Percentiles rank a stretch among this genome's conserved stretches.
Evolutionary conservation across 2,888 invertebrate genomes (phyloP).

Genomic region (Callimorpha dominula): DNA sequence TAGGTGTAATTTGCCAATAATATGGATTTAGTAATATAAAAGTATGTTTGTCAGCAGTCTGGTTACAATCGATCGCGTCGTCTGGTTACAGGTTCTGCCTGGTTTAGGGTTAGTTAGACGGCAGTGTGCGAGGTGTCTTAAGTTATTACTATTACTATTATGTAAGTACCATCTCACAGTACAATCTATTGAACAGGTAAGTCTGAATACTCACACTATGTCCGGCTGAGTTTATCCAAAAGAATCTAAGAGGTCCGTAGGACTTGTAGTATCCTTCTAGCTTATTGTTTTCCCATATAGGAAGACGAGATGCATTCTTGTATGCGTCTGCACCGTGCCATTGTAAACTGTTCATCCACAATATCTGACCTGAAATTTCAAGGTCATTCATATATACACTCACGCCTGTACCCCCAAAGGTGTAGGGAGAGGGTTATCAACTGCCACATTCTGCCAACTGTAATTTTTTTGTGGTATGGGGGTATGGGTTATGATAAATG

Average conservation of each 20-base stretch:
- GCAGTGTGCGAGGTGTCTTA: no score
- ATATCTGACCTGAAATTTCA: constrained; percentile 87
- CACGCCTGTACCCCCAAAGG: no score
- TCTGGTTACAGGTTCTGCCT: no score
- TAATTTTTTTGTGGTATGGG: no score
- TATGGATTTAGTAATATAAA: no score
- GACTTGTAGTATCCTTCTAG: constrained; percentile 92
- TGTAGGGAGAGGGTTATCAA: no score
- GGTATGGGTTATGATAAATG: no score
- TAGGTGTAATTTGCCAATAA: no score
- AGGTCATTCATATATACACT: background rate
- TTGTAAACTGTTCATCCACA: constrained; percentile 91
- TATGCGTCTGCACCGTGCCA: constrained; percentile 89
- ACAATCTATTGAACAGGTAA: background rate
- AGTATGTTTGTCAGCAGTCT: no score
- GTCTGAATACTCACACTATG: constrained; percentile 89
- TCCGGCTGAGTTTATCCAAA: constrained; percentile 92
- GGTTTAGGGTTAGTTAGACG: no score
- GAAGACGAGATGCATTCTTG: constrained; percentile 81
- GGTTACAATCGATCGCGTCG: no score
- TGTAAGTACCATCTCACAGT: background rate
- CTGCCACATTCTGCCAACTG: no score
- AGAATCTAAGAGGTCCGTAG: constrained; percentile 90
- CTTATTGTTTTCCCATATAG: constrained; percentile 87
- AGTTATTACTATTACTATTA: background rate